Base-by-base conservation (phyloP, 2,113 vertebrate species). In the Suricata suricatta region DNA sequence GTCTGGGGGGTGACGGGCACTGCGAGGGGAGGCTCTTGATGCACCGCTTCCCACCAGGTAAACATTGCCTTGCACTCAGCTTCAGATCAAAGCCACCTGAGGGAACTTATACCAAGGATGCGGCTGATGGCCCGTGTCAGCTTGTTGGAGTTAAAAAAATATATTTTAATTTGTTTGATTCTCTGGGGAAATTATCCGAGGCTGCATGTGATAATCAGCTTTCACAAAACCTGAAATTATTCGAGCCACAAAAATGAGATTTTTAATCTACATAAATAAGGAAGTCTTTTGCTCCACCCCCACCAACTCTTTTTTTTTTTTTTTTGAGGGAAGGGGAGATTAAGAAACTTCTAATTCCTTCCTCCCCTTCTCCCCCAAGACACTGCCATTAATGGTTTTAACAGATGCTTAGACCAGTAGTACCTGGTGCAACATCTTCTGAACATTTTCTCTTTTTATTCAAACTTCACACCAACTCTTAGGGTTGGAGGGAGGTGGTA, bases 151-250 rank as follows among this genome's bases (percentile, higher is more conserved):
- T 93, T 96, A 98, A 98, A 97, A 97, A 97, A 97, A 95, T 96
- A 97, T 97, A 94, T 98, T 98, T 97, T 98, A 97, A 98, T 98
- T 97, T 97, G 96, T 96, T 98, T 87, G 44, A 35, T 74, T 98
- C 98, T 97, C 98, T 52, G 84, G 97, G 97, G 97, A 98, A 98
- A 97, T 98, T 98, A 98, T 96, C 90, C 44, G 94, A 98, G 86
- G 72, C 97, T 96, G 86, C 91, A 25, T 97, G 86, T 95, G 98
- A 96, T 98, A 98, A 98, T 98, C 97, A 98, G 97, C 95, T 95
- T 98, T 97, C 97, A 93, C 88, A 89, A 94, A 96, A 64, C 77
- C 76, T 86, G 91, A 97, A 97, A 96, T 95, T 82, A 96, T 95
- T 96, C 29, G 25, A 97, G 95, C 90, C 95, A 96, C 96, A 93